phyloP scores from a whole-genome alignment of 1,140 invertebrate species.

The Drosophila ananassae region DNA sequence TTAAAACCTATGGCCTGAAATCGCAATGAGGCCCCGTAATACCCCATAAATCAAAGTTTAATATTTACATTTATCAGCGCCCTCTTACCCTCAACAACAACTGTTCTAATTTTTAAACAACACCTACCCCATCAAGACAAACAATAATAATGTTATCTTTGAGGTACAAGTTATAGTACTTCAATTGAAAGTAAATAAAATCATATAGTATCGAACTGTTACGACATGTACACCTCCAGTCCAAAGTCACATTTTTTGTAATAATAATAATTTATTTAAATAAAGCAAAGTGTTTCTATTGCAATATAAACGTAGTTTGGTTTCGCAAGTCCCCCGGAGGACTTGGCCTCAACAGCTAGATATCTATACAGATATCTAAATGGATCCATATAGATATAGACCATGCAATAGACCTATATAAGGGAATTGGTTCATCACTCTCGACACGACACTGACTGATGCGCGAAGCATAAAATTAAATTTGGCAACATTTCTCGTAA shows the following conservation, averaged over 20 bases:
- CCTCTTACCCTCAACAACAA: background rate
- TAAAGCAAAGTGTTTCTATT: conserved; percentile 73
- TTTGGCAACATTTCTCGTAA: conserved; percentile 81
- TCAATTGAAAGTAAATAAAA: conserved; percentile 7
- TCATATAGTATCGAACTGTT: background rate
- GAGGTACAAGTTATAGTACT: conserved; percentile 25
- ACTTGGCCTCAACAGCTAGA: conserved; percentile 53
- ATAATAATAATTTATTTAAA: conserved; percentile 79
- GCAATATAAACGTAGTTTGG: conserved; percentile 73
- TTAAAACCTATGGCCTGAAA: conserved; percentile 1
- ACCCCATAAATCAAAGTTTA: conserved; percentile 2
- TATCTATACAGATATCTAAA: background rate
- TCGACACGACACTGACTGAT: conserved; percentile 73
- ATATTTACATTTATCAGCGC: background rate
- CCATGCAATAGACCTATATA: conserved; percentile 1
- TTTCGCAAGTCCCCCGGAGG: conserved; percentile 53
- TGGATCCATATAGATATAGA: background rate
- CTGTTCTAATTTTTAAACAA: conserved; percentile 26
- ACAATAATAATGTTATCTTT: conserved; percentile 31
- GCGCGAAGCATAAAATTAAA: conserved; percentile 76
- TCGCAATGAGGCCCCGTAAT: background rate
- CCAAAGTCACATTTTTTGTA: conserved; percentile 11
- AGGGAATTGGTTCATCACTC: conserved; percentile 1
- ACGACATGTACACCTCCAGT: background rate
- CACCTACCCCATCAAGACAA: background rate